These are phyloP conservation scores for Pilophorus perplexus DNA, from an alignment of 2,888 invertebrate species.

Conservation along the genomic window DNA sequence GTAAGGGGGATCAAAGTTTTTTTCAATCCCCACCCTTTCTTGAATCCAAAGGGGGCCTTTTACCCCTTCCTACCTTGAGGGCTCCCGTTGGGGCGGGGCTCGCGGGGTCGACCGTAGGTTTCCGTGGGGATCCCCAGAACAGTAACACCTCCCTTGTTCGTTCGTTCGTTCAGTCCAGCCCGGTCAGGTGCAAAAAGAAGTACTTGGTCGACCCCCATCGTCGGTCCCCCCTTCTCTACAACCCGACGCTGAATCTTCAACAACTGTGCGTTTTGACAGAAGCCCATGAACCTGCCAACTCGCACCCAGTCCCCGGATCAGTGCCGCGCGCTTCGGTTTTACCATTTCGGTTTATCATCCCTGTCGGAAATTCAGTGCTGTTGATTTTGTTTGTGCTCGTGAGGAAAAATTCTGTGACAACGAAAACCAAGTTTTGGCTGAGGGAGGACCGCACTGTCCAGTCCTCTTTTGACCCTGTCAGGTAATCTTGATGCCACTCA, in stretches of 20 bases:
- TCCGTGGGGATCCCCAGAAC: constrained; percentile 32
- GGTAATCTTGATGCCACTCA: constrained; percentile 14
- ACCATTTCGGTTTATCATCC: neutral
- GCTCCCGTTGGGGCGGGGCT: neutral
- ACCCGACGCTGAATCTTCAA: neutral
- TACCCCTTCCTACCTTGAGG: neutral
- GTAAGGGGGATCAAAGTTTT: constrained; percentile 18
- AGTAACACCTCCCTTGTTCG: constrained; percentile 36
- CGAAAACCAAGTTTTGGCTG: constrained; percentile 42
- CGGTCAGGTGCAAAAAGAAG: constrained; percentile 41
- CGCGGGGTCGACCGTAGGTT: neutral
- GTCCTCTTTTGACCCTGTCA: constrained; percentile 37
- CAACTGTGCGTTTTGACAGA: neutral
- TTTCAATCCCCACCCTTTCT: neutral
- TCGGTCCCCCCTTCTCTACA: neutral
- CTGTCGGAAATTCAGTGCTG: constrained; percentile 7
- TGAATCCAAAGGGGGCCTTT: neutral
- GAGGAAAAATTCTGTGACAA: constrained; percentile 27
- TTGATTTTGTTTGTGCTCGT: constrained; percentile 33
- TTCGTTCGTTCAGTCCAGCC: constrained; percentile 36
- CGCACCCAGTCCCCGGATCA: neutral
- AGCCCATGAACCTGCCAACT: constrained; percentile 17
- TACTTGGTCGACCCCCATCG: too few species aligned
- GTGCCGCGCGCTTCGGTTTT: neutral
- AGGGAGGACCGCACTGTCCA: constrained; percentile 38